These are phyloP conservation scores for Scaptomyza parva DNA, from an alignment of 2,888 invertebrate genomes.

Conservation along the genomic window DNA sequence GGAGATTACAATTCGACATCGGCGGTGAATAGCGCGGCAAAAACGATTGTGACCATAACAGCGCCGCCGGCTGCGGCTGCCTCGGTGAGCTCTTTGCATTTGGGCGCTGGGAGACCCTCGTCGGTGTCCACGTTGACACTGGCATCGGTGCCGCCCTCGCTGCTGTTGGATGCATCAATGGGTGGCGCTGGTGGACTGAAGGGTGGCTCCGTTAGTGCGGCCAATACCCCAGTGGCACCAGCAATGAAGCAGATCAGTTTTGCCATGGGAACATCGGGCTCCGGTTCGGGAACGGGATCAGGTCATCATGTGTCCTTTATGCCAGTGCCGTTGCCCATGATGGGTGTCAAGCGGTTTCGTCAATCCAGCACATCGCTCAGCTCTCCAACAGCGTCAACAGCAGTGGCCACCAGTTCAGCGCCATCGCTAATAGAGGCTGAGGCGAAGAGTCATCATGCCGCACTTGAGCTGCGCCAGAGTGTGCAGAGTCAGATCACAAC, in stretches of 20 bases:
- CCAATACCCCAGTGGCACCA: conserved; percentile 65
- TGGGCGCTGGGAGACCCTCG: conserved; percentile 53
- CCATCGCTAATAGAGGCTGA: conserved; percentile 64
- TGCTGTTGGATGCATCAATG: conserved; percentile 60
- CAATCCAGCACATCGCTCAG: conserved; percentile 53
- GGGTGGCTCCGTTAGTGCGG: conserved; percentile 62
- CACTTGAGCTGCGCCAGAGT: conserved; percentile 72
- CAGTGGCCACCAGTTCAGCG: conserved; percentile 61
- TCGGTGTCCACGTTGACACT: conserved; percentile 75
- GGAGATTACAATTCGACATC: conserved; percentile 69
- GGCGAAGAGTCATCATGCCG: conserved; percentile 52
- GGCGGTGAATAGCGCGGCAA: conserved; percentile 70
- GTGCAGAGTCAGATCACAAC: conserved; percentile 78
- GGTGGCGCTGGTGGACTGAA: conserved; percentile 41
- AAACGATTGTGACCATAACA: conserved; percentile 76
- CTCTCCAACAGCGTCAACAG: conserved; percentile 46
- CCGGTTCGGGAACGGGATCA: conserved; percentile 41
- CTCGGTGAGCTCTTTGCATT: conserved; percentile 53
- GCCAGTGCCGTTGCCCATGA: conserved; percentile 54
- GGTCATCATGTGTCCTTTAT: conserved; percentile 80
- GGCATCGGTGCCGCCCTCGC: conserved; percentile 70
- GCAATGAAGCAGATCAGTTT: conserved; percentile 82
- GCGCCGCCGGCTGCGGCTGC: conserved; percentile 72
- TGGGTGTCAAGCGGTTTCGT: conserved; percentile 58
- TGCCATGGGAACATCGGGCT: conserved; percentile 70